Percentiles rank a stretch among this genome's conserved stretches.
phyloP scores from a whole-genome alignment of 2,797 vertebrate species.

The Vultur gryphus region DNA sequence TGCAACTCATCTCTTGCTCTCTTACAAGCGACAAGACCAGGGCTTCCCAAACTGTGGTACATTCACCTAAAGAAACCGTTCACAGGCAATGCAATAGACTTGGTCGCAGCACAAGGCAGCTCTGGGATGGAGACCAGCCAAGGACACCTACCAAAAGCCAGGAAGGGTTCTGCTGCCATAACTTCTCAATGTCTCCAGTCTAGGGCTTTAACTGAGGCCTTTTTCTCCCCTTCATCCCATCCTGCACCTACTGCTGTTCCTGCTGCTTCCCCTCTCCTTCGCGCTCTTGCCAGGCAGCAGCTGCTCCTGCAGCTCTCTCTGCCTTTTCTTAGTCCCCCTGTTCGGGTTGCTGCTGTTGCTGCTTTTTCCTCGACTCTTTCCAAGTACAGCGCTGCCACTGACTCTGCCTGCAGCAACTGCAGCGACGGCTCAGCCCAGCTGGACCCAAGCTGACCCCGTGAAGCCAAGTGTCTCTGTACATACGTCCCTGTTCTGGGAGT shows the following conservation, averaged over 20 bases:
- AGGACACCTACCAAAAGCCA: neutral
- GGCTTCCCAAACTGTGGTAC: neutral
- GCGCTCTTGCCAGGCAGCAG: neutral
- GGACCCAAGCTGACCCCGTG: accelerated
- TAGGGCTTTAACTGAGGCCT: neutral
- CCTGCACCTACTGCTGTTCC: neutral
- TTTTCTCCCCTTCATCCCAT: neutral
- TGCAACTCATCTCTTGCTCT: neutral
- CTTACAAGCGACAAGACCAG: accelerated
- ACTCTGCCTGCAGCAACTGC: neutral
- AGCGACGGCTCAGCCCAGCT: accelerated
- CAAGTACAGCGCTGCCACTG: accelerated
- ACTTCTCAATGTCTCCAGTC: neutral
- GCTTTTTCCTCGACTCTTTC: neutral
- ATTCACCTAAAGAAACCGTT: neutral
- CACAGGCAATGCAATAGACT: neutral
- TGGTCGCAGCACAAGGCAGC: neutral
- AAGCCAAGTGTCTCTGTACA: neutral
- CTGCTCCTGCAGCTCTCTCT: neutral
- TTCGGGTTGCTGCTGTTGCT: neutral
- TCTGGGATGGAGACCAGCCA: neutral
- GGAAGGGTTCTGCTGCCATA: neutral
- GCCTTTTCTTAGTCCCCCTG: neutral
- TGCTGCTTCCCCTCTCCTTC: neutral
- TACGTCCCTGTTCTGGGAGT: neutral